Conservation (phyloP, 2,113 vertebrate species). For the Zapus hudsonius region DNA sequence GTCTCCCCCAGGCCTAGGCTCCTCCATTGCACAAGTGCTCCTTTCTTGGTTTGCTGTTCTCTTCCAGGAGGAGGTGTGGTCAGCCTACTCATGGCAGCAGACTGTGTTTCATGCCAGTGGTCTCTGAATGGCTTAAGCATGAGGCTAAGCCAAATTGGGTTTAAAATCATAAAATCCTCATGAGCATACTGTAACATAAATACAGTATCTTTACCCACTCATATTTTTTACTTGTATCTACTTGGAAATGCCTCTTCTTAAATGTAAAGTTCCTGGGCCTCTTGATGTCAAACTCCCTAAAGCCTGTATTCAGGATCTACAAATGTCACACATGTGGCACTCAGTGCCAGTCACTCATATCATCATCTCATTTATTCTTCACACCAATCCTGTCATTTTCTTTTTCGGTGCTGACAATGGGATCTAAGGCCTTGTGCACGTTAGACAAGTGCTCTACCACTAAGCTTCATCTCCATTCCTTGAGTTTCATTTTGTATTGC, state of each 20-base stretch:
- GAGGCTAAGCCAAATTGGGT: no score
- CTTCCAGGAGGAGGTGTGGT: no score
- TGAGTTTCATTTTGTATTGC: no score
- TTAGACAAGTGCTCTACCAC: not conserved
- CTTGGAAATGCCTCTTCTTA: not conserved
- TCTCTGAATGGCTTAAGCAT: no score
- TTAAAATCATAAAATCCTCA: no score
- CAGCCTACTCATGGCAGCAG: no score
- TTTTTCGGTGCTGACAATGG: not conserved
- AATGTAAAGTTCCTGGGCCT: not conserved
- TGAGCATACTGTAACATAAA: no score
- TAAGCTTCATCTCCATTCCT: not conserved
- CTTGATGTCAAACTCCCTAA: not conserved
- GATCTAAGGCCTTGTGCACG: not conserved
- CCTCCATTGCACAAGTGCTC: no score
- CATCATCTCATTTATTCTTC: constrained; percentile 27
- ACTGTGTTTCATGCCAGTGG: no score
- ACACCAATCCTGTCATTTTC: not conserved
- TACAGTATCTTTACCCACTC: not conserved
- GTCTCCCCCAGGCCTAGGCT: no score
- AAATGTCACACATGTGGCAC: not conserved
- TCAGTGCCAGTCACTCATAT: not conserved
- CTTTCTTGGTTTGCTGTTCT: no score
- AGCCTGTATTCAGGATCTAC: not conserved
- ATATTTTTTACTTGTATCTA: not conserved